Evolutionary conservation across 2,113 vertebrate genomes (phyloP), one percentile per base, ranked within the genome.

Genomic region (Lophotis ruficrista): DNA sequence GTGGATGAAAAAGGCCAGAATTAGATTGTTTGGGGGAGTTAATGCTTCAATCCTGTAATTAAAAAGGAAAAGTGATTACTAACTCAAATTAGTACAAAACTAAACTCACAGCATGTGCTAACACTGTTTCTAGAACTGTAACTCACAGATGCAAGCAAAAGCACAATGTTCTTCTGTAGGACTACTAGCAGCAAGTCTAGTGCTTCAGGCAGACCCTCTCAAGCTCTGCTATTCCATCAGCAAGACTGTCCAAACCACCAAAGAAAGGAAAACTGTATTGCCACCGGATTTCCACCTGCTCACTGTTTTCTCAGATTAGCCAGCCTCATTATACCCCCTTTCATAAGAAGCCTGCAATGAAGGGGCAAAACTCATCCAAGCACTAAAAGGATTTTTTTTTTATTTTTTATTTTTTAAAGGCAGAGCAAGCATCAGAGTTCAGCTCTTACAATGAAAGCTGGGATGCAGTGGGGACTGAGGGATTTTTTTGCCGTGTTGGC

Each of bases 31-130:
- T 21, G 1, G 7, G 28, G 35, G 13, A 71, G 48, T 82, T 82
- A 91, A 77, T 41, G 45, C 35, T 92, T 89, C 50, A 61, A 35
- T 23, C 11, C 38, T 33, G 38, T 64, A 89, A 84, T 84, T 37
- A 91, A 91, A 84, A 43, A 91, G 43, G 62, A 90, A 87, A 87
- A 68, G 38, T 50, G 56, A 89, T 91, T 87, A 70, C 56, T 71
- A 93, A 48, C 43, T 71, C 78, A 9, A 22, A 79, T 51, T 60
- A 75, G 20, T 60, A 76, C 58, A 73, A 77, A 91, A 35, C 9
- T 76, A 84, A 93, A 81, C 50, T 27, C 62, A 37, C 24, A 62
- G 50, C 50, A 57, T 22, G 25, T 51, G 35, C 30, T 69, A 94
- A 43, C 28, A 31, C 19, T 27, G 9, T 6, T 93, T 71, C 14